phyloP scores from a whole-genome alignment of 2,888 invertebrate species.

The Morpho deidamia region DNA sequence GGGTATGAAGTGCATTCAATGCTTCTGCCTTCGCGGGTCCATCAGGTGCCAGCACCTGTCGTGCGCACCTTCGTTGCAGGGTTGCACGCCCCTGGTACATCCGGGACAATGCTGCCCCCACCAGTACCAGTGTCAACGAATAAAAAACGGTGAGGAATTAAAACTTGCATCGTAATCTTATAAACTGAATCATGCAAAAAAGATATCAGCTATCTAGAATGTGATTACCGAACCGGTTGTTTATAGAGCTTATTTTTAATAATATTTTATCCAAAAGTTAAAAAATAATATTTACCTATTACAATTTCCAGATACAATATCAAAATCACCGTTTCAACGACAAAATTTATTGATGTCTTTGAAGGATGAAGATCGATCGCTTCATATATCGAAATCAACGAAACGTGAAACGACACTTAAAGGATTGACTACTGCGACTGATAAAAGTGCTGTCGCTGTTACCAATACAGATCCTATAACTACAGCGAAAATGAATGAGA shows the following conservation, averaged over 20 bases:
- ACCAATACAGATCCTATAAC: constrained; percentile 38
- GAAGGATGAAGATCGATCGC: constrained; percentile 46
- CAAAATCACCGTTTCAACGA: constrained; percentile 15
- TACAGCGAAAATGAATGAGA: constrained; percentile 57
- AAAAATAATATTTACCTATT: not conserved
- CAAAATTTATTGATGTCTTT: constrained; percentile 37
- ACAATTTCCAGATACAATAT: constrained; percentile 21
- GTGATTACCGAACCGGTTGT: too few relatives aligned
- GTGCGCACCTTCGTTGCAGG: constrained; percentile 86
- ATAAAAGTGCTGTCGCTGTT: constrained; percentile 36
- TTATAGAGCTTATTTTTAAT: too few relatives aligned
- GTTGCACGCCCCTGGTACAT: constrained; percentile 86
- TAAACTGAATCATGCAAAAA: too few relatives aligned
- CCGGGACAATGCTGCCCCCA: constrained; percentile 91
- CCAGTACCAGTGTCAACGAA: constrained; percentile 85
- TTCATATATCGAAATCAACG: constrained; percentile 39
- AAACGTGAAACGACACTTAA: constrained; percentile 46
- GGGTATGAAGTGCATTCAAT: constrained; percentile 84
- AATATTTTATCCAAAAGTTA: not conserved
- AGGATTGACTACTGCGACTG: constrained; percentile 32
- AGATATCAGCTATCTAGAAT: too few relatives aligned
- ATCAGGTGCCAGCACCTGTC: constrained; percentile 86
- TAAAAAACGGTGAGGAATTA: constrained; percentile 19
- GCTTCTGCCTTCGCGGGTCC: constrained; percentile 87
- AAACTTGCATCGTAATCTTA: not conserved